A percentile compares a stretch with the other conserved stretches of the same genome.
Conservation (phyloP, 2,888 invertebrate genomes). For the Phortica magna region DNA sequence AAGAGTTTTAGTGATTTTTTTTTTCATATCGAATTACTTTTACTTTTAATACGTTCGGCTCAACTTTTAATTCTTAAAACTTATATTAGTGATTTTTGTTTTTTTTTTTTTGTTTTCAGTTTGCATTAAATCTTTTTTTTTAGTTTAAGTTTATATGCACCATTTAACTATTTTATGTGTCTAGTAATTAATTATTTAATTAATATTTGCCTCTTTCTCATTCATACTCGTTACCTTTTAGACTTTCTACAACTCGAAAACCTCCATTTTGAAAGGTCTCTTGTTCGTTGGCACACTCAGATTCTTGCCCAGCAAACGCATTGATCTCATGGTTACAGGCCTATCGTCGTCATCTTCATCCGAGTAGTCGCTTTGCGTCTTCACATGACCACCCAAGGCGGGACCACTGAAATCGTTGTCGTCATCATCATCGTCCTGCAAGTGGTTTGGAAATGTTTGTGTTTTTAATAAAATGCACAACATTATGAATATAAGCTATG, state of each 20-base stretch:
- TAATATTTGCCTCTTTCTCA: conserved; percentile 28
- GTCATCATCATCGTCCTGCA: conserved; percentile 74
- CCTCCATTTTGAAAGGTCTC: conserved; percentile 81
- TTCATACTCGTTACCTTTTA: conserved; percentile 27
- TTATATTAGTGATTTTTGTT: conserved; percentile 46
- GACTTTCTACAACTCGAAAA: conserved; percentile 79
- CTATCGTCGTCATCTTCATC: conserved; percentile 79
- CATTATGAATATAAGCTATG: too few species aligned
- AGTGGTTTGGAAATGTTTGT: neutral
- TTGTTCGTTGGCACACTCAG: conserved; percentile 77
- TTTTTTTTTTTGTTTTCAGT: conserved; percentile 53
- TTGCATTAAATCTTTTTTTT: conserved; percentile 56
- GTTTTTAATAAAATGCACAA: too few species aligned
- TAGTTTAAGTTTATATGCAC: conserved; percentile 28
- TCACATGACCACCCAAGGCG: conserved; percentile 76
- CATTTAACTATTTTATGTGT: conserved; percentile 25
- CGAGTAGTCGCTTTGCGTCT: conserved; percentile 76
- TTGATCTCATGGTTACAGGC: conserved; percentile 76
- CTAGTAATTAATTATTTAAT: conserved; percentile 18
- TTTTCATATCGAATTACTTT: conserved; percentile 22
- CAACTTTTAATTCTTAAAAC: conserved; percentile 48
- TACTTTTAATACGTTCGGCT: conserved; percentile 28
- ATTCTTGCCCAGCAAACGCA: conserved; percentile 70
- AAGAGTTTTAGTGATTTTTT: conserved; percentile 5
- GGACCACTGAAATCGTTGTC: conserved; percentile 78